Percentiles rank a stretch among this genome's conserved stretches.
These are phyloP conservation scores for Semicossyphus pulcher DNA, from an alignment of 2,113 vertebrate species.

Conservation along the genomic window DNA sequence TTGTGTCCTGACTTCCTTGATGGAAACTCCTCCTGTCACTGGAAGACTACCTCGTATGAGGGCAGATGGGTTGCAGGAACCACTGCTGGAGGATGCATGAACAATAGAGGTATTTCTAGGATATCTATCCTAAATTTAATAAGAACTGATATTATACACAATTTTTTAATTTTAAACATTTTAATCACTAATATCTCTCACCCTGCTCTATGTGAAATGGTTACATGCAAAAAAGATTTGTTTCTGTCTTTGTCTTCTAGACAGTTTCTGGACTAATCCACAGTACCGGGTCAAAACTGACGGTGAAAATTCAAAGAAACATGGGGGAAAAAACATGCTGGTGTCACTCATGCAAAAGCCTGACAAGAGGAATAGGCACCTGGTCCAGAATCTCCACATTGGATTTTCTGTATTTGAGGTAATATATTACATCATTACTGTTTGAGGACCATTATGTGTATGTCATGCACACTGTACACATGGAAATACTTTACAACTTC, in stretches of 20 bases:
- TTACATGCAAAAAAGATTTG: background rate
- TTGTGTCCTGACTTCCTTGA: slow-evolving; percentile 74
- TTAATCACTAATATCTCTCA: no score
- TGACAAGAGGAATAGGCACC: slow-evolving; percentile 73
- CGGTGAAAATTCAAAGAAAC: background rate
- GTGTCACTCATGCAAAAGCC: slow-evolving; percentile 81
- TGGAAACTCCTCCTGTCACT: slow-evolving; percentile 40
- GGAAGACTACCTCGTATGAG: slow-evolving; percentile 59
- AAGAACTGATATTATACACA: no score
- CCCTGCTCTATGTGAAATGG: no score
- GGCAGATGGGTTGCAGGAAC: slow-evolving; percentile 80
- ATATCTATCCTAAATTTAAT: background rate
- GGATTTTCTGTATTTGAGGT: slow-evolving; percentile 77
- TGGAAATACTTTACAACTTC: no score
- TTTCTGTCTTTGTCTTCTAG: slow-evolving; percentile 32
- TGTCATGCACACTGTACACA: no score
- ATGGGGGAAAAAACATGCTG: slow-evolving; percentile 57
- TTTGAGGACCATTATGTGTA: no score
- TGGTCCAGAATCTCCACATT: slow-evolving; percentile 64
- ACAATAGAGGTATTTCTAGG: slow-evolving; percentile 49
- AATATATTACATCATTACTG: slow-evolving; percentile 20
- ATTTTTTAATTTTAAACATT: no score
- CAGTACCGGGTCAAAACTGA: slow-evolving; percentile 71
- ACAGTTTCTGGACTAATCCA: slow-evolving; percentile 77
- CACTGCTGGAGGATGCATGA: slow-evolving; percentile 78